These are phyloP conservation scores for Hydrolagus colliei DNA, from an alignment of 2,797 vertebrate species.

Conservation along the genomic window DNA sequence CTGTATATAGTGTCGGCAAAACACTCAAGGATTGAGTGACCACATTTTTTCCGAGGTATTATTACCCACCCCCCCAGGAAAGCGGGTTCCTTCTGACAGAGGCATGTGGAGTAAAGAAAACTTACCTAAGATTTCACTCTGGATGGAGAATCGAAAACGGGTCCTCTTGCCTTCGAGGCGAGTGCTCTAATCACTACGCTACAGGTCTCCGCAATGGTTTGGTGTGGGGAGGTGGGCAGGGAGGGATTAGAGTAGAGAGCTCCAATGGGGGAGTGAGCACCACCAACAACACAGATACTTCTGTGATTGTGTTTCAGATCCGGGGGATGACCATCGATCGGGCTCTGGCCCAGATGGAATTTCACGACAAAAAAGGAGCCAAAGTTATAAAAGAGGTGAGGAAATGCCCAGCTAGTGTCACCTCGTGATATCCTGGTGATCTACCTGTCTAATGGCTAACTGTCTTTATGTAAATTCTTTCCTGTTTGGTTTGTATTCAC, in stretches of 20 bases:
- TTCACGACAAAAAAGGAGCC: conserved; percentile 94
- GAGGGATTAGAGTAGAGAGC: background rate
- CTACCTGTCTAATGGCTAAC: background rate
- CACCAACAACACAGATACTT: conserved; percentile 12
- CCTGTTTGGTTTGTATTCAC: conserved; percentile 32
- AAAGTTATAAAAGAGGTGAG: conserved; percentile 83
- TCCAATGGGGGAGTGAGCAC: background rate
- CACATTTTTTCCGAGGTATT: too few relatives aligned
- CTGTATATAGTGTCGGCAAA: too few relatives aligned
- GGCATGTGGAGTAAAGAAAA: too few relatives aligned
- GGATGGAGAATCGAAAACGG: too few relatives aligned
- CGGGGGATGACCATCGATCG: conserved; percentile 84
- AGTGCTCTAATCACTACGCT: too few relatives aligned
- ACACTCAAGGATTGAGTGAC: too few relatives aligned
- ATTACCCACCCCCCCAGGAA: too few relatives aligned
- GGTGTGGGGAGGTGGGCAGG: conserved; percentile 25
- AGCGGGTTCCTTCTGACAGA: background rate
- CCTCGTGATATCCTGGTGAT: background rate
- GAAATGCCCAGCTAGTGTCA: background rate
- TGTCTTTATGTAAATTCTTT: background rate
- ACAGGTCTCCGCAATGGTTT: background rate
- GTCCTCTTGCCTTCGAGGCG: too few relatives aligned
- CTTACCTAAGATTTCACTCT: too few relatives aligned
- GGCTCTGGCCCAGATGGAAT: conserved; percentile 82
- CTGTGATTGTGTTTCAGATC: conserved; percentile 58